Base-by-base conservation (phyloP, 2,888 invertebrate species). In the Trachelus iudaicus region DNA sequence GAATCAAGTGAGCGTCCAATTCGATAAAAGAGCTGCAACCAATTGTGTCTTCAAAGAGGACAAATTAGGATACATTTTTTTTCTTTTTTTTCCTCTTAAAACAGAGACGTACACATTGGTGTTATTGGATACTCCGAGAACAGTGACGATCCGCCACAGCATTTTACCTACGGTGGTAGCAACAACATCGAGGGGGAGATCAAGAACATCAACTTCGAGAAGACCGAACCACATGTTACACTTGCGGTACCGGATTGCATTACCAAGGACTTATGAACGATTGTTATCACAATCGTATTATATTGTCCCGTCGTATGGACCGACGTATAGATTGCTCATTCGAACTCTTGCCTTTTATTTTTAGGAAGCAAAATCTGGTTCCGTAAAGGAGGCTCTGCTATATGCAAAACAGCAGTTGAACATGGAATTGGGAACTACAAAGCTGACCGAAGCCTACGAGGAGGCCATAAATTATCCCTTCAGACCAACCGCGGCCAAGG, bases 401-500 rank as follows among this genome's bases (percentile, higher is more conserved):
- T 90, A 88, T 73, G 31, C 91, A 1, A 83, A 88, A 31, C 89
- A 92, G 75, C 91, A 91, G 81, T 30, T 91, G 91, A 93, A 93
- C 69, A 81, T 94, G 1, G 92, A 93, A 81, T 92, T 94, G 77
- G 93, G 94, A 13, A 90, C 87, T 0, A 88, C 90, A 78, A 86
- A 85, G 69, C 80, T 91, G 76, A 90, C 89, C n/a, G 92, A 91
- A n/a, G 95, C 95, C 0, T 95, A 96, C 91, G 87, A 92, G 15
- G 93, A 94, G 69, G 93, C 95, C 0, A 87, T 94, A 23, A 90
- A 94, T 1, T 95, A 96, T 91, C 96, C 96, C 0, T 96, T 96
- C 92, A 94, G 97, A 81, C 93, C 96, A 0, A 95, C 95, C 1
- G 96, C 97, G 1, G 93, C 95, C 73, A 97, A 96, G 88, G 94